Conservation (phyloP, 2,888 invertebrate species). For the Eupithecia exiguata region DNA sequence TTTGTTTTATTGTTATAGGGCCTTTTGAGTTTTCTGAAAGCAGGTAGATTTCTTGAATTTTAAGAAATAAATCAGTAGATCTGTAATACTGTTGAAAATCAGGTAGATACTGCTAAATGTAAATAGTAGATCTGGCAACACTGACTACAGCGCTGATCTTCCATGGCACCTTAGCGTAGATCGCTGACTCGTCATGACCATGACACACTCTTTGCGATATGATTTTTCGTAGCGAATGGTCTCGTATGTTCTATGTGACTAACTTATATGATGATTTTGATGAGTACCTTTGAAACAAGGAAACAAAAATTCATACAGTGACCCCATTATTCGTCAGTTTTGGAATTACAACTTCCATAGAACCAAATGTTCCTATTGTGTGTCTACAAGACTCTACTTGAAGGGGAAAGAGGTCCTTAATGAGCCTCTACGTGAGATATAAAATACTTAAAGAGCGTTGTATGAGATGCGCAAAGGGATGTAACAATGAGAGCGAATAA, state of each 20-base stretch:
- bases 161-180: neutral
- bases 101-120: too few relatives aligned
- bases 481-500: slow-evolving; percentile 58
- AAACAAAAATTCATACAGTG: neutral
- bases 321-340: neutral
- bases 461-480: slow-evolving; percentile 47
- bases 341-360: neutral
- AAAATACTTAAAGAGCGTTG: slow-evolving; percentile 40
- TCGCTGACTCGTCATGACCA: too few relatives aligned
- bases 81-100: too few relatives aligned
- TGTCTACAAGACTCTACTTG: neutral
- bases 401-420: neutral
- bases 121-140: too few relatives aligned
- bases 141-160: neutral
- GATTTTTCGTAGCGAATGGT: neutral
- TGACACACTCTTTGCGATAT: neutral
- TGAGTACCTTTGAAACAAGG: neutral
- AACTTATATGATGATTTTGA: neutral
- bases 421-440: neutral
- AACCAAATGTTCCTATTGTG: neutral
- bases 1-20: too few relatives aligned
- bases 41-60: too few relatives aligned
- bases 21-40: too few relatives aligned
- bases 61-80: too few relatives aligned
- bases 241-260: neutral